Evolutionary conservation across 2,888 invertebrate species (phyloP), one percentile per base, ranked within the genome.

Genomic region (Rhingia rostrata): DNA sequence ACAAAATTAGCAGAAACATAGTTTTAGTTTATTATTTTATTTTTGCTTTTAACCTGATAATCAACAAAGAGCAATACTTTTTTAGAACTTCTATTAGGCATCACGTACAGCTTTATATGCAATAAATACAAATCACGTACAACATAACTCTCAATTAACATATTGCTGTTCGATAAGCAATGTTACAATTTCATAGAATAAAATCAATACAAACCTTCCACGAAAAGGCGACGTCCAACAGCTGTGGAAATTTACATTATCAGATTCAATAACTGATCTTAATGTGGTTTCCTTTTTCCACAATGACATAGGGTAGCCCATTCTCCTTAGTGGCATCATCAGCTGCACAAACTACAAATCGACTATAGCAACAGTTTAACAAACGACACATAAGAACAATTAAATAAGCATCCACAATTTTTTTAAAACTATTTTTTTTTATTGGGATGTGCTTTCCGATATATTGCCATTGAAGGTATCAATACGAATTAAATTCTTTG

Each of bases 121-220:
- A 22, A 22, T 22, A 22, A 22, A 22, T 22, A 22, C 22, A 22
- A 22, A 22, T 22, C 22, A 22, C 1, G 22, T 22, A 22, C 1
- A 22, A 22, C 2, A 22, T 2, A 22, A 22, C 22, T 22, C 22
- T 22, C 22, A 22, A 1, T 22, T 22, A 22, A 22, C 22, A 22
- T 22, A 22, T 22, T 22, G 22, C 22, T 22, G 1, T 22, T 22
- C 2, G 2, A 22, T 2, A 22, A 22, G 22, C 22, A 22, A 49
- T n/a, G 4, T n/a, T 51, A 9, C 22, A 37, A 10, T 22, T 37
- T 9, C 22, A 14, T 49, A 35, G 2, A 37, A 37, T 4, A 51
- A 64, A 64, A 64, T 64, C 64, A 30, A 64, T 64, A 64, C 64
- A 22, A 49, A 64, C 64, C 64, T 64, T 51, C 7, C 14, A 30